These are phyloP conservation scores for Agonopterix alstromeriana DNA, from an alignment of 2,888 invertebrate genomes.

Conservation along the genomic window DNA sequence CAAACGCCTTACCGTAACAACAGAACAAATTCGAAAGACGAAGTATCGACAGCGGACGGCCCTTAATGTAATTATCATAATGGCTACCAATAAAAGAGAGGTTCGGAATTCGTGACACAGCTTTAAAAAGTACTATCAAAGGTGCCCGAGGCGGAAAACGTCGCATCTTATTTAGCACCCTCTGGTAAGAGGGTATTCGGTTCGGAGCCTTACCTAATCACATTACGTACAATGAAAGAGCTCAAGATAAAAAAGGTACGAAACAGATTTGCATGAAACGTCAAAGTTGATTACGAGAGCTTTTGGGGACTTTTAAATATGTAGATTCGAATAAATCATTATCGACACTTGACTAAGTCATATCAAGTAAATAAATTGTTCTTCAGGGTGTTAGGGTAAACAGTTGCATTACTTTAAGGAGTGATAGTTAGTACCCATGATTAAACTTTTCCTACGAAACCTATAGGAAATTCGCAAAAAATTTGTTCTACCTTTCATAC, in stretches of 20 bases:
- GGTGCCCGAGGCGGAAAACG: conserved; percentile 71
- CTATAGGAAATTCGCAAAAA: no score
- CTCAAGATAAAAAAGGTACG: conserved; percentile 61
- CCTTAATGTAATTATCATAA: conserved; percentile 75
- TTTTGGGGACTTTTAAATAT: conserved; percentile 24
- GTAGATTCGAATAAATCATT: conserved; percentile 36
- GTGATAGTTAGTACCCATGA: no score
- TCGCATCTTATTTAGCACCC: conserved; percentile 73
- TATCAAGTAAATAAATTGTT: neutral
- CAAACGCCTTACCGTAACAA: conserved; percentile 66
- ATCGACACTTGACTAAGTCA: conserved; percentile 14
- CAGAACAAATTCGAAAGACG: conserved; percentile 72
- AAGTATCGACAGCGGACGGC: conserved; percentile 64
- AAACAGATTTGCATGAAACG: conserved; percentile 71
- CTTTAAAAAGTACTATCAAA: conserved; percentile 73
- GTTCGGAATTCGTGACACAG: conserved; percentile 69
- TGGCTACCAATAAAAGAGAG: conserved; percentile 73
- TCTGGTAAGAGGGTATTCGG: conserved; percentile 46
- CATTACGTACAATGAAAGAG: conserved; percentile 67
- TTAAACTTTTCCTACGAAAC: no score
- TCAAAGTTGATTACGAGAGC: conserved; percentile 60
- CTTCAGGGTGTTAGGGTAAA: no score
- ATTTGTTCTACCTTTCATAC: no score
- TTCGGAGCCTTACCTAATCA: conserved; percentile 63
- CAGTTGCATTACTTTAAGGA: no score